phyloP scores from a whole-genome alignment of 2,797 vertebrate genomes.

The Crax fasciolata region DNA sequence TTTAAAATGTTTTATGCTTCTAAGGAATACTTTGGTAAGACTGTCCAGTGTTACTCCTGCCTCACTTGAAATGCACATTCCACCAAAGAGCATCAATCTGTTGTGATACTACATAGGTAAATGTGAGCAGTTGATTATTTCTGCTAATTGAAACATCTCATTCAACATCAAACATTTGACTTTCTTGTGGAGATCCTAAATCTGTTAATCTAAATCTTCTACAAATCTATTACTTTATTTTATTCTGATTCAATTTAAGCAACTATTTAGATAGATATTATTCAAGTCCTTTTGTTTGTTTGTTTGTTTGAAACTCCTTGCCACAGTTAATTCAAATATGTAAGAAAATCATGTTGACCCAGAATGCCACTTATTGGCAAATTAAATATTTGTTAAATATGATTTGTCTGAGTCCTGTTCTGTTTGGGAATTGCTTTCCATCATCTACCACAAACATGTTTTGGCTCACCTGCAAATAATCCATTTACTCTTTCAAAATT shows the following conservation, averaged over 20 bases:
- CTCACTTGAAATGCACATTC: background rate
- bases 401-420: background rate
- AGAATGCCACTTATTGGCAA: background rate
- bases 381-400: background rate
- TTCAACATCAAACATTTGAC: background rate
- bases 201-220: background rate
- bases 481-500: background rate
- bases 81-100: background rate
- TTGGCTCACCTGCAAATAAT: conserved; percentile 1
- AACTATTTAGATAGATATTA: background rate
- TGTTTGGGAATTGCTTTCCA: background rate
- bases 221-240: background rate
- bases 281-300: background rate
- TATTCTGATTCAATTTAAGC: background rate
- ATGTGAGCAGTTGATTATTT: background rate
- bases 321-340: background rate
- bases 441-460: background rate
- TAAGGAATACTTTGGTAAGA: background rate
- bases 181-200: background rate
- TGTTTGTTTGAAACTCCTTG: background rate
- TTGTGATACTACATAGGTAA: background rate
- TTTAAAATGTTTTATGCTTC: background rate
- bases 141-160: background rate
- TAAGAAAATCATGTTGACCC: background rate
- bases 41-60: background rate